A percentile compares a stretch with the other conserved stretches of the same genome.
phyloP scores from a whole-genome alignment of 2,797 vertebrate species.

The Prunella strophiata region DNA sequence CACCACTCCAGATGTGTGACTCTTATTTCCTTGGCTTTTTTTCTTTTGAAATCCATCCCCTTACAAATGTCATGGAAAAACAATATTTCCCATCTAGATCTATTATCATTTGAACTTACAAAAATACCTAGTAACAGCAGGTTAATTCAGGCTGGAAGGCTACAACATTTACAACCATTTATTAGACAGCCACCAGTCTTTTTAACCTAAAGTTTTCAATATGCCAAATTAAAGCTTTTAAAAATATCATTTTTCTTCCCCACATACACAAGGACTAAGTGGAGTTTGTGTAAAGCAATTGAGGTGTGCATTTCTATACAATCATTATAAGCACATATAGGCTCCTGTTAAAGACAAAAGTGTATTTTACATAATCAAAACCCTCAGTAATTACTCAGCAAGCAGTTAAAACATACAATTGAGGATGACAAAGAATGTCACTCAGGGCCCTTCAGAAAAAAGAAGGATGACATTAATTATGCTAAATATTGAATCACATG shows the following conservation, averaged over 20 bases:
- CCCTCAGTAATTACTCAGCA: conserved; percentile 30
- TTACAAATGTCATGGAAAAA: neutral
- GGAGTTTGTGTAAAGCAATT: neutral
- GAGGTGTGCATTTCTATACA: neutral
- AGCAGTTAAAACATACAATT: conserved; percentile 29
- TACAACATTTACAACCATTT: neutral
- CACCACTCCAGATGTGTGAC: neutral
- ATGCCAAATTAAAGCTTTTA: conserved; percentile 5
- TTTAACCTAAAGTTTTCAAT: conserved; percentile 4
- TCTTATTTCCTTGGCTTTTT: neutral
- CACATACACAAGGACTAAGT: neutral
- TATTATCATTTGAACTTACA: neutral
- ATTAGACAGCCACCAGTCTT: neutral
- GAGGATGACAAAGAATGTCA: conserved; percentile 19
- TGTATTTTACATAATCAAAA: conserved; percentile 17
- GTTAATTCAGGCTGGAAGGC: neutral
- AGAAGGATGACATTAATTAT: conserved; percentile 63
- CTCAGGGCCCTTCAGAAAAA: conserved; percentile 13
- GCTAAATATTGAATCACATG: conserved; percentile 51
- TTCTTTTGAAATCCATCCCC: neutral
- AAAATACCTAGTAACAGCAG: neutral
- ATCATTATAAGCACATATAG: neutral
- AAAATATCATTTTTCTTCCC: neutral
- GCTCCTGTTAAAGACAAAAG: conserved; percentile 12
- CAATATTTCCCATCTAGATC: neutral